Percentiles rank a stretch among this genome's conserved stretches.
Conservation (phyloP, 2,888 invertebrate genomes). For the Coenonympha arcania region DNA sequence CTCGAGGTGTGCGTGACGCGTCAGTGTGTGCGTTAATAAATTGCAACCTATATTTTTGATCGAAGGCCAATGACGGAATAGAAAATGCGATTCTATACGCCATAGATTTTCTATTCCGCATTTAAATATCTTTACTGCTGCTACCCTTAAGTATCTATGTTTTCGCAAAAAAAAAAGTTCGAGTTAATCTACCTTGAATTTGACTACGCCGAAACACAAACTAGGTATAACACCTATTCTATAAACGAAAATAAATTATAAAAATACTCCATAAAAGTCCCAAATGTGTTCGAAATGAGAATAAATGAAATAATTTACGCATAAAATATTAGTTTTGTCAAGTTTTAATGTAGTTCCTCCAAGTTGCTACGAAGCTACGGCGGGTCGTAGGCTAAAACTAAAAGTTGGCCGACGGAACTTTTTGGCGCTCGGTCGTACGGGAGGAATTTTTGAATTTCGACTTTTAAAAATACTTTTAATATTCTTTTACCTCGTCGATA, state of each 20-base stretch:
- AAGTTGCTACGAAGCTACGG: conserved; percentile 40
- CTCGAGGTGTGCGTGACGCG: conserved; percentile 44
- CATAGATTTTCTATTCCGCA: conserved; percentile 24
- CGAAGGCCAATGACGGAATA: conserved; percentile 60
- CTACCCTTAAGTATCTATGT: not conserved
- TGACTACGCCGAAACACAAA: not conserved
- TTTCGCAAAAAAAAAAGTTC: not conserved
- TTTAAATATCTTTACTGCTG: conserved; percentile 21
- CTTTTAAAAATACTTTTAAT: not conserved
- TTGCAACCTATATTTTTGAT: conserved; percentile 72
- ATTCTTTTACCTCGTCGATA: not conserved
- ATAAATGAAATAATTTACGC: not conserved
- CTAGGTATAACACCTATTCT: conserved; percentile 8
- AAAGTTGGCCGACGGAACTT: conserved; percentile 66
- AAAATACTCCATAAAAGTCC: not conserved
- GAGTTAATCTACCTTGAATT: not conserved
- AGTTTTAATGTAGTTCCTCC: conserved; percentile 20
- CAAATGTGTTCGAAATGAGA: not conserved
- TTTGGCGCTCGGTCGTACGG: conserved; percentile 24
- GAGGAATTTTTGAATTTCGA: conserved; percentile 3
- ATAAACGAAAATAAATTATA: not conserved
- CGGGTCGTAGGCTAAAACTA: conserved; percentile 68
- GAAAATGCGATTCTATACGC: conserved; percentile 26
- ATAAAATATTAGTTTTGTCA: conserved; percentile 10
- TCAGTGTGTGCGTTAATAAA: conserved; percentile 63